phyloP scores from a whole-genome alignment of 2,888 invertebrate genomes.

The Acrocyrtus sp. region DNA sequence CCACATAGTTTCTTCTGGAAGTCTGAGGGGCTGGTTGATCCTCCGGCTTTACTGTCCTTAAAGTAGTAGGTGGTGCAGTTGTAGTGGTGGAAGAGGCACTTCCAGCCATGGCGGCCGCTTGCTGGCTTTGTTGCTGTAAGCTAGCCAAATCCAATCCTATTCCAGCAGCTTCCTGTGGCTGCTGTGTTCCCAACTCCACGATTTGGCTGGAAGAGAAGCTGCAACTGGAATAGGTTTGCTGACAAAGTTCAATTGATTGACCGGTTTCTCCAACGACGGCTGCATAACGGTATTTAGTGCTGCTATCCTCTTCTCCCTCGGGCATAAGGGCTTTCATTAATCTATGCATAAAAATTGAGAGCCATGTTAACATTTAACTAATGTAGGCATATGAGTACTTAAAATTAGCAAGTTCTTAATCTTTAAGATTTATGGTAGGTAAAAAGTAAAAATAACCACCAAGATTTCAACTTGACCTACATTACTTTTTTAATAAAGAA shows the following conservation, averaged over 20 bases:
- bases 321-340: constrained; percentile 56
- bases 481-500: too few species aligned
- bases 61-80: neutral
- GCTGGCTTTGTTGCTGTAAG: constrained; percentile 16
- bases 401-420: too few species aligned
- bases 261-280: constrained; percentile 53
- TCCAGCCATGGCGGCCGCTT: neutral
- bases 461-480: too few species aligned
- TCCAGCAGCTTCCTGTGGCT: neutral
- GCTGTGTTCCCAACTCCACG: constrained; percentile 46
- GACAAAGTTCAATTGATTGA: constrained; percentile 51
- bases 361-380: too few species aligned
- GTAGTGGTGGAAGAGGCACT: neutral
- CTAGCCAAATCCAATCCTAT: constrained; percentile 17
- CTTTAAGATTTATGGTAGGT: too few species aligned
- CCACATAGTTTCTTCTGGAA: constrained; percentile 16
- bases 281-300: constrained; percentile 52
- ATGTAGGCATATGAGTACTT: too few species aligned
- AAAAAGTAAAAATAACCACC: too few species aligned
- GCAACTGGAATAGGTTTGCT: constrained; percentile 39
- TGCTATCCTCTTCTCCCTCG: constrained; percentile 51
- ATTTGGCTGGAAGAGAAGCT: constrained; percentile 50
- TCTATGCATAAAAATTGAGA: too few species aligned
- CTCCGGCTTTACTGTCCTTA: neutral
- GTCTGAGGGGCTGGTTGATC: neutral